These are phyloP conservation scores for Procambarus virginalis DNA, from an alignment of 1,140 invertebrate species.

Conservation along the genomic window DNA sequence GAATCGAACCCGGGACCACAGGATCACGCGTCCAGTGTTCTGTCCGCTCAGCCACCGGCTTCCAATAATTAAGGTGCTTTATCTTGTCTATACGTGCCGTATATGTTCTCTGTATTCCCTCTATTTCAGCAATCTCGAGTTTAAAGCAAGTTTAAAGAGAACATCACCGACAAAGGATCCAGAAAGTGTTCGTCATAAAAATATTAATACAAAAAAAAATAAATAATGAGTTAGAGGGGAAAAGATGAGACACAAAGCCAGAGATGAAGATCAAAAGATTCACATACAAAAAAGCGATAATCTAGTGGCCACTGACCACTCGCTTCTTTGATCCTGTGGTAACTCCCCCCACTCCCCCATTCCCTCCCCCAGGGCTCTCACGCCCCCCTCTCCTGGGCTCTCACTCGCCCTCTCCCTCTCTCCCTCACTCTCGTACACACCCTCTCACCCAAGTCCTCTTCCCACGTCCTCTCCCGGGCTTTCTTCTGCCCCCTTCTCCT, in stretches of 20 bases:
- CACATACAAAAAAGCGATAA: neutral
- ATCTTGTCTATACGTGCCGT: no score
- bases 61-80: no score
- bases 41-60: no score
- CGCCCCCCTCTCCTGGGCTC: neutral
- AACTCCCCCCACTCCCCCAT: neutral
- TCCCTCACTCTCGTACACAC: neutral
- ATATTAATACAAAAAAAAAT: neutral
- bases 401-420: neutral
- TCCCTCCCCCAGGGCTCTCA: neutral
- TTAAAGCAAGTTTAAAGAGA: neutral
- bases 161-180: neutral
- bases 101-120: no score
- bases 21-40: no score
- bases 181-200: neutral
- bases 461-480: no score
- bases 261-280: neutral
- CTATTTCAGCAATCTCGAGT: no score
- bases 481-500: no score
- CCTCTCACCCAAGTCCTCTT: no score
- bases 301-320: conserved; percentile 6
- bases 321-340: neutral
- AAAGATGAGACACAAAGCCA: neutral
- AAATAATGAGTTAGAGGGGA: neutral
- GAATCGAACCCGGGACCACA: no score